These are phyloP conservation scores for Phthorimaea operculella DNA, from an alignment of 1,140 invertebrate genomes.

Conservation along the genomic window DNA sequence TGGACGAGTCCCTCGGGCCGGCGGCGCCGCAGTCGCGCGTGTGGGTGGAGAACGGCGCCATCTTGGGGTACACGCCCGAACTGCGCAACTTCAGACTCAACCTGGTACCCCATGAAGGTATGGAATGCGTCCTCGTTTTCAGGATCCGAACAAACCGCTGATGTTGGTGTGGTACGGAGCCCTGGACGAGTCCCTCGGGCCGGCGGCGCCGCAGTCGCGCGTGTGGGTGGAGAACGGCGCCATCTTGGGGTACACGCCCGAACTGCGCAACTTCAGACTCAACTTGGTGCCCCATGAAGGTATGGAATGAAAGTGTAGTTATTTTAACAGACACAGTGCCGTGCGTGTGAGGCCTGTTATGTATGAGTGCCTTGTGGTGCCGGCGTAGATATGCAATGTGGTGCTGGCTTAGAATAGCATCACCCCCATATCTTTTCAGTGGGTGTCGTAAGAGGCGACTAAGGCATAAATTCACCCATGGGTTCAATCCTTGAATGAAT, in stretches of 20 bases:
- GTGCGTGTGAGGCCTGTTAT: no score
- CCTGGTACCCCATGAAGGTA: no score
- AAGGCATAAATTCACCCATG: no score
- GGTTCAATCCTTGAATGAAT: no score
- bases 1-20: constrained; percentile 76
- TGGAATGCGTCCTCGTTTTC: background rate
- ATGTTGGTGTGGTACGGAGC: constrained; percentile 83
- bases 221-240: constrained; percentile 66
- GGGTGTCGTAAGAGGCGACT: no score
- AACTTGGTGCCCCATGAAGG: constrained; percentile 32
- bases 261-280: constrained; percentile 81
- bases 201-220: constrained; percentile 66
- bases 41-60: constrained; percentile 62
- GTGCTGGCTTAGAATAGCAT: no score
- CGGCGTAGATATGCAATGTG: no score
- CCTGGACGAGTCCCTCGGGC: constrained; percentile 76
- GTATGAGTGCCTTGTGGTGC: no score
- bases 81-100: no score
- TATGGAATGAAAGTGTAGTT: no score
- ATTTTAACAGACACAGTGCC: background rate
- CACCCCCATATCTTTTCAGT: no score
- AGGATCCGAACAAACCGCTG: constrained; percentile 56
- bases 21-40: constrained; percentile 69
- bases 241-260: constrained; percentile 80
- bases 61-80: constrained; percentile 83